phyloP scores from a whole-genome alignment of 2,888 invertebrate genomes.

The Encarsia formosa region DNA sequence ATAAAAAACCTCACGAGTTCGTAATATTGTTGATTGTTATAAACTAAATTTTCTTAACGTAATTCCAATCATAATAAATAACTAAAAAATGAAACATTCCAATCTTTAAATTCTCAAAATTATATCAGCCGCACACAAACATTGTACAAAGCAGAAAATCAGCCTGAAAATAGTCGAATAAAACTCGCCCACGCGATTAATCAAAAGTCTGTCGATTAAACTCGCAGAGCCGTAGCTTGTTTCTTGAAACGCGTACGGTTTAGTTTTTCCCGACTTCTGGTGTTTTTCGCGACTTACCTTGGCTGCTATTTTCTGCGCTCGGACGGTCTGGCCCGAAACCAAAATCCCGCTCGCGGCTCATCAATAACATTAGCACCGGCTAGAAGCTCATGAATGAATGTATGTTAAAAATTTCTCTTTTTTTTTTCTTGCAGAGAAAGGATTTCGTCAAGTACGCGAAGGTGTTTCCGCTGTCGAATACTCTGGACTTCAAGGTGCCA shows the following conservation, averaged over 20 bases:
- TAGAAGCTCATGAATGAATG: neutral
- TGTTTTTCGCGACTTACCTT: neutral
- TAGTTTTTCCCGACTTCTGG: no score
- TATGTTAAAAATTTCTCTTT: neutral
- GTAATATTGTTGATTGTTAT: no score
- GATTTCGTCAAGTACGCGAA: constrained; percentile 96
- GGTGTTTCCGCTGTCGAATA: constrained; percentile 80
- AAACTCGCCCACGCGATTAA: no score
- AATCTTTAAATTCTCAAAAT: no score
- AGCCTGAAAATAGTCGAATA: no score
- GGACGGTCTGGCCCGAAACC: neutral
- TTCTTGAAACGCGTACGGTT: no score
- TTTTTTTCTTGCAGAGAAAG: constrained; percentile 69
- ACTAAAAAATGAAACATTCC: neutral
- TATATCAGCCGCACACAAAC: no score
- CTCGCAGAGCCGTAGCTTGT: no score
- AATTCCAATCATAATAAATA: neutral
- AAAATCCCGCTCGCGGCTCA: neutral
- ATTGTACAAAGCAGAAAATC: no score
- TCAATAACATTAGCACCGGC: no score
- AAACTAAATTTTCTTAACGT: neutral
- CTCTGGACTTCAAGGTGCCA: constrained; percentile 80
- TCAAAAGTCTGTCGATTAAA: no score
- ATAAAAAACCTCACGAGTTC: no score
- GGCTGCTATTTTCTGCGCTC: neutral